These are phyloP conservation scores for Latrodectus elegans DNA, from an alignment of 2,888 invertebrate genomes.

Conservation along the genomic window DNA sequence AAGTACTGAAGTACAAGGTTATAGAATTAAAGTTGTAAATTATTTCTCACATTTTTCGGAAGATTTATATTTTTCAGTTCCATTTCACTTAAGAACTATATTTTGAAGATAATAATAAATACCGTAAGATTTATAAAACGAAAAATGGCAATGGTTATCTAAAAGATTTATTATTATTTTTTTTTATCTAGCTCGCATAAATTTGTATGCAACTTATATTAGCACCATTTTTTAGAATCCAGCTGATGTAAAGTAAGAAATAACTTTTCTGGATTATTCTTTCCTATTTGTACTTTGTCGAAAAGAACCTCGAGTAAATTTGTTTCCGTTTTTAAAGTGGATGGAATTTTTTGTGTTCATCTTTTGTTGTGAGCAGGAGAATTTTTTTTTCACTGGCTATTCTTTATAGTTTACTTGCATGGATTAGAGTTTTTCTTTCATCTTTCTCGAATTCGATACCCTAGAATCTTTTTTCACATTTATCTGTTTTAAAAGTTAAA, in stretches of 20 bases:
- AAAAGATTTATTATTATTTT: constrained; percentile 1
- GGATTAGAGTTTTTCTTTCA: background rate
- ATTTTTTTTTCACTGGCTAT: background rate
- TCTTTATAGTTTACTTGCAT: constrained; percentile 1
- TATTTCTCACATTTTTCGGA: background rate
- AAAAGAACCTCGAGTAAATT: background rate
- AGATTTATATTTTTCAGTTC: background rate
- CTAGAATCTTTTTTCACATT: constrained; percentile 34
- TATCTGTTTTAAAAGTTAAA: constrained; percentile 49
- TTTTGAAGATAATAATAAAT: constrained; percentile 1
- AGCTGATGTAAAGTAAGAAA: constrained; percentile 40
- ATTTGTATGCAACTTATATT: background rate
- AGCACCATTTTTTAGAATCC: background rate
- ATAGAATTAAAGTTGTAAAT: background rate
- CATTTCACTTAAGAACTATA: background rate
- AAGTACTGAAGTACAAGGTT: background rate
- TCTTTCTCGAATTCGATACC: constrained; percentile 46
- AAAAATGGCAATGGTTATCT: constrained; percentile 38
- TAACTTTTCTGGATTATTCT: background rate
- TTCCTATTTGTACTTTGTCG: background rate
- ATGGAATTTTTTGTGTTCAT: background rate
- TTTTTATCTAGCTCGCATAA: background rate
- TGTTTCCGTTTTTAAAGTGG: constrained; percentile 3
- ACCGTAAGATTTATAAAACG: background rate
- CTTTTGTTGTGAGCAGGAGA: background rate